Conservation (phyloP, 2,797 vertebrate genomes). For the Nasua narica region DNA sequence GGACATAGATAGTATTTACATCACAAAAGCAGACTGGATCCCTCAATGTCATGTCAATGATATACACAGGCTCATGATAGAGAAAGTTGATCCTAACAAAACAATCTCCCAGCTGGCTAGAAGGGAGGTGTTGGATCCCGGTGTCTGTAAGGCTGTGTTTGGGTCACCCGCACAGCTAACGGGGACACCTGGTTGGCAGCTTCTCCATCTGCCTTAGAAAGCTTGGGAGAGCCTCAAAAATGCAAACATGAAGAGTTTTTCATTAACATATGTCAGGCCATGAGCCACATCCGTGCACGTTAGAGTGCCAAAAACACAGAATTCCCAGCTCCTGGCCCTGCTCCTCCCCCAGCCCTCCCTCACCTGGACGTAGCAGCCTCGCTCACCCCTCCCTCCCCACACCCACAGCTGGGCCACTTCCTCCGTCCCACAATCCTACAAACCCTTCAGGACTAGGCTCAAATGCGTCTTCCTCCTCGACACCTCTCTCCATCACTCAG, state of each 20-base stretch:
- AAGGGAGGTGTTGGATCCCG: not conserved
- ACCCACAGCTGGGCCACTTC: rapidly evolving
- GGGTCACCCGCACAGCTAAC: not conserved
- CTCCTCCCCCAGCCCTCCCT: not conserved
- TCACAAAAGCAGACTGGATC: not conserved
- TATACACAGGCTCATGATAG: not conserved
- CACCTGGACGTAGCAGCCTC: too few species aligned
- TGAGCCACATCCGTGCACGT: not conserved
- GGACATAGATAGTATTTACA: slow-evolving; percentile 47
- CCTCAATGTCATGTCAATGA: not conserved
- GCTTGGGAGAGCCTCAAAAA: not conserved
- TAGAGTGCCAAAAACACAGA: not conserved
- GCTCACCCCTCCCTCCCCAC: not conserved
- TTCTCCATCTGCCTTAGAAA: not conserved
- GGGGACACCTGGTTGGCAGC: not conserved
- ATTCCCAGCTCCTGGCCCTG: not conserved
- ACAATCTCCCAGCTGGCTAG: not conserved
- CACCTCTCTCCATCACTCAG: rapidly evolving
- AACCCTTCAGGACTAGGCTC: not conserved
- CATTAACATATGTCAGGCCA: not conserved
- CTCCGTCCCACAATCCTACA: not conserved
- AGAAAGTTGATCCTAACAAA: not conserved
- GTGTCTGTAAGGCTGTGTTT: not conserved
- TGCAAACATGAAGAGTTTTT: not conserved
- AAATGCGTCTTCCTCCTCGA: not conserved